phyloP scores from a whole-genome alignment of 2,113 vertebrate species.

The Buteo buteo region DNA sequence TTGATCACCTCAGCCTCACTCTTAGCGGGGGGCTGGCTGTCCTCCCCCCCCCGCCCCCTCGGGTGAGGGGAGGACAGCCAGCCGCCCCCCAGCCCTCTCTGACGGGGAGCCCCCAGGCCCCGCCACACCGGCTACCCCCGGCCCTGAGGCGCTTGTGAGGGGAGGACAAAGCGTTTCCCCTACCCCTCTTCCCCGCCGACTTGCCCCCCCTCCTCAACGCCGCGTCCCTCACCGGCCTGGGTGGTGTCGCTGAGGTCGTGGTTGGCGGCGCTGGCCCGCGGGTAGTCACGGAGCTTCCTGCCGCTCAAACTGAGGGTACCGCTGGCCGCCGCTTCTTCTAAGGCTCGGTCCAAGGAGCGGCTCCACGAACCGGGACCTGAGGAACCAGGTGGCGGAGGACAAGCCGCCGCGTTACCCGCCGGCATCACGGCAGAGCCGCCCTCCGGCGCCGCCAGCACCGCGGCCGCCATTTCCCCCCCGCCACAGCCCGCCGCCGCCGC shows the following conservation, averaged over 20 bases:
- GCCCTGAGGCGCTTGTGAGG: background rate
- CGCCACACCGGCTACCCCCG: background rate
- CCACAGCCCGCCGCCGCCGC: too few relatives aligned
- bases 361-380: slow-evolving; percentile 86
- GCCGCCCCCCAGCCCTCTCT: too few relatives aligned
- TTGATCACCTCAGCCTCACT: background rate
- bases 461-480: slow-evolving; percentile 87
- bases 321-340: slow-evolving; percentile 91
- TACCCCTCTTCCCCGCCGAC: background rate
- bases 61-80: background rate
- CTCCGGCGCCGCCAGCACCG: slow-evolving; percentile 79
- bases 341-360: slow-evolving; percentile 89
- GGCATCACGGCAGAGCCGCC: slow-evolving; percentile 25
- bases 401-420: background rate
- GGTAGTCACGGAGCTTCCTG: slow-evolving; percentile 98
- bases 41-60: background rate
- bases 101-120: too few relatives aligned
- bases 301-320: slow-evolving; percentile 91
- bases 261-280: slow-evolving; percentile 87
- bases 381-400: slow-evolving; percentile 31
- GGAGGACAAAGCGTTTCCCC: background rate
- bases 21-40: too few relatives aligned
- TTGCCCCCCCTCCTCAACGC: background rate
- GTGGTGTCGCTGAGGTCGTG: slow-evolving; percentile 97
- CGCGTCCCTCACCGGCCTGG: slow-evolving; percentile 82